Evolutionary conservation across 1,140 invertebrate genomes (phyloP), one percentile per base, ranked within the genome.

Genomic region (Antheraea pernyi): DNA sequence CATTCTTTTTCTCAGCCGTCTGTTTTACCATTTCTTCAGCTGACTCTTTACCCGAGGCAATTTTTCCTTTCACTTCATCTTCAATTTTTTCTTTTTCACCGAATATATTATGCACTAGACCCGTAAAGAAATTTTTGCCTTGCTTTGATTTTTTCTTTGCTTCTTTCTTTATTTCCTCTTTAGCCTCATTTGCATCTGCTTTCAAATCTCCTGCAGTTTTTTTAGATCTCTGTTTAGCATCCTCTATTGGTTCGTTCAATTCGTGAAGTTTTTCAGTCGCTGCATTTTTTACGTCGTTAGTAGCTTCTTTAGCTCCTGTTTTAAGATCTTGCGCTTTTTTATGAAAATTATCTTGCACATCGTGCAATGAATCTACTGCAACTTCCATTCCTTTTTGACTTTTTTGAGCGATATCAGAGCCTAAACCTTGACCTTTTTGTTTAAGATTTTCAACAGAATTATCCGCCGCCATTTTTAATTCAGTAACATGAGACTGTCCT

Each of bases 1-100:
- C 73, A 68, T 87, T 80, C 77, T 89, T 91, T 46, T 84, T 78
- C 18, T 71, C 76, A 13, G 88, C 74, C 0, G 74, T 83, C 73
- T 91, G 79, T 19, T 85, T 78, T 37, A 78, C 19, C 64, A 88
- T 69, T 64, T 90, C 77, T 18, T 83, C 82, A 58, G 80, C 79
- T 2, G 84, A 77, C 61, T 90, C 82, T 66, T 91, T 89, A 5
- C 79, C 77, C 70, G 90, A 85, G 19, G 78, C 66, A 48, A 89
- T 73, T 72, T 89, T 91, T 11, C 73, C 78, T 73, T 89, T 89
- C 6, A 86, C 69, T 68, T 88, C 88, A 48, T 86, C 81, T 75
- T 91, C 88, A 9, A 90, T 69, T 75, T 91, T 91, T 16, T 91
- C 89, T 73, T 91, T 91, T 67, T 89, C 87, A 16, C 89, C 89